Evolutionary conservation across 37 sponge, comb jelly and placozoan genomes (phyloP).

Genomic region (Beroe ovata): DNA sequence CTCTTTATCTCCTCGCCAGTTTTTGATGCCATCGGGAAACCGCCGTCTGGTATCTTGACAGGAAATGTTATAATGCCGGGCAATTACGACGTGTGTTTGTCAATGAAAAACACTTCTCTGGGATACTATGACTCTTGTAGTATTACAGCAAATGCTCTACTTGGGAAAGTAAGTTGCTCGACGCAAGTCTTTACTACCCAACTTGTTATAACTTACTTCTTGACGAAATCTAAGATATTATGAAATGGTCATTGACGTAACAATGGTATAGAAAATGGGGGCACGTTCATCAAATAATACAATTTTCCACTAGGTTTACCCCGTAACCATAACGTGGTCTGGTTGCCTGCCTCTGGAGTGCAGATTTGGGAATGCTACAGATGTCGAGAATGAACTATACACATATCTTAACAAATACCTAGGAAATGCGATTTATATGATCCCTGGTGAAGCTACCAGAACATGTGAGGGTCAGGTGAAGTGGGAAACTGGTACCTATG

Average conservation of each 20-base stretch:
- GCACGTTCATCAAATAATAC: too few relatives aligned
- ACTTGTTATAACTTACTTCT: too few relatives aligned
- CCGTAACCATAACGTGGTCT: neutral
- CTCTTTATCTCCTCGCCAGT: neutral
- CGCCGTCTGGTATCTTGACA: neutral
- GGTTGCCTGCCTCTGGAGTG: constrained; percentile 2
- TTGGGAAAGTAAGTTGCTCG: too few relatives aligned
- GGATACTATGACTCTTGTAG: constrained; percentile 9
- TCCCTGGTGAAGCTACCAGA: neutral
- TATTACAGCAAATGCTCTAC: too few relatives aligned
- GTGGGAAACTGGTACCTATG: neutral
- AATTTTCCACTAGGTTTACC: neutral
- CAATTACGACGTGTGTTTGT: neutral
- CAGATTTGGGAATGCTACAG: neutral
- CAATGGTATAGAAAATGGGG: too few relatives aligned
- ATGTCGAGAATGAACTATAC: neutral
- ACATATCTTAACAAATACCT: too few relatives aligned
- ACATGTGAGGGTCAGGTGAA: neutral
- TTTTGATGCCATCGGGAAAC: constrained; percentile 14
- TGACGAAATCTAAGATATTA: too few relatives aligned
- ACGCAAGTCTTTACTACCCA: too few relatives aligned
- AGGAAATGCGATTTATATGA: too few relatives aligned
- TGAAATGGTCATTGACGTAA: too few relatives aligned
- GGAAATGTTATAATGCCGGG: neutral
- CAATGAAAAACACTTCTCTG: neutral